Evolutionary conservation across 1,140 invertebrate genomes (phyloP), one percentile per base, ranked within the genome.

Genomic region (Cydia splendana): DNA sequence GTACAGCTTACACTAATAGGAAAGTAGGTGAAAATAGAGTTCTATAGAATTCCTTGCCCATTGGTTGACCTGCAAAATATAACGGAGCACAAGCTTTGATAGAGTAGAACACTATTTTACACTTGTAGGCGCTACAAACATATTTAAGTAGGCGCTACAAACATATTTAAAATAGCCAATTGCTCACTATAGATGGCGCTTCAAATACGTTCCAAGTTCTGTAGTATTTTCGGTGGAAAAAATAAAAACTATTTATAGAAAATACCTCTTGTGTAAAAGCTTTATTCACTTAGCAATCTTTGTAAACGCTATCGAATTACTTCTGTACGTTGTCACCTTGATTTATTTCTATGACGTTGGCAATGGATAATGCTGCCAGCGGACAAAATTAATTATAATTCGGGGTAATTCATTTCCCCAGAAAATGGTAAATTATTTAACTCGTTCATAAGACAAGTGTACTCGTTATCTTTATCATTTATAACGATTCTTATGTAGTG

Each of bases 261-360:
- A n/a, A n/a, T n/a, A n/a, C n/a, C 24, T 38, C 10, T 45, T 45
- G 42, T 45, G 9, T 45, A 13, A 15, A 48, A 48, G 5, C 15
- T 2, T 34, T n/a, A 71, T 42, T 65, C 28, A 28, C 62, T 5
- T 45, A 71, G n/a, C 67, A 42, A 42, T 10, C 67, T 71, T 45
- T 38, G 67, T 42, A 71, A 71, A 71, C 34, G 30, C 67, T 71
- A 12, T 38, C 24, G 24, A 28, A 15, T 71, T 38, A 18, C 15
- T 42, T 71, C 15, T n/a, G 7, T 38, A 38, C 45, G 67, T 71
- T 71, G 67, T 38, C 67, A 45, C 30, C 15, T 71, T 71, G 67
- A 42, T 69, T 7, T 34, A n/a, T 0, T 13, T 12, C 13, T n/a
- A 38, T 18, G 34, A 42, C 2, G 34, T 42, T 71, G 67, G n/a